Evolutionary conservation across 1,140 invertebrate species (phyloP).

Genomic region (Drosophila eugracilis): DNA sequence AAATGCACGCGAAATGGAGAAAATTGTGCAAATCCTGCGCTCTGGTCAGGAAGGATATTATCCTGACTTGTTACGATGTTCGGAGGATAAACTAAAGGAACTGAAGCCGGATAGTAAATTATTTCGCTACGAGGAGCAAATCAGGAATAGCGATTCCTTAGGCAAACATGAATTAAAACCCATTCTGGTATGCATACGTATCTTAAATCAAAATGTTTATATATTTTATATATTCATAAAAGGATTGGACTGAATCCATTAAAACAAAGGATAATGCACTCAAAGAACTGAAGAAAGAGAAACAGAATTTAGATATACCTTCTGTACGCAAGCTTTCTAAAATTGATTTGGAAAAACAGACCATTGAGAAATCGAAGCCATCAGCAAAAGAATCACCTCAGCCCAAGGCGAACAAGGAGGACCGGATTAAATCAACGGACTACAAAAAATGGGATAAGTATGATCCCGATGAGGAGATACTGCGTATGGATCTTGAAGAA

Average conservation of each 20-base stretch:
- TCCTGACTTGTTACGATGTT: constrained; percentile 86
- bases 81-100: constrained; percentile 86
- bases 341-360: constrained; percentile 48
- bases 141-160: constrained; percentile 60
- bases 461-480: constrained; percentile 88
- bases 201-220: not conserved
- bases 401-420: constrained; percentile 9
- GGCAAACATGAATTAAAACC: constrained; percentile 79
- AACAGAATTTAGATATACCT: constrained; percentile 35
- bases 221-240: not conserved
- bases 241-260: constrained; percentile 85
- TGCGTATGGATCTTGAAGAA: constrained; percentile 88
- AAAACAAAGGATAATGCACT: constrained; percentile 84
- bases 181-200: constrained; percentile 51
- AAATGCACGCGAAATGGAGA: constrained; percentile 86
- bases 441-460: constrained; percentile 90
- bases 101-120: constrained; percentile 86
- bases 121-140: constrained; percentile 85
- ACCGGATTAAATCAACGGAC: constrained; percentile 85
- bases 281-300: constrained; percentile 58
- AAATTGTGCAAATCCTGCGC: constrained; percentile 87
- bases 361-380: not conserved
- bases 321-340: constrained; percentile 57
- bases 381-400: not conserved
- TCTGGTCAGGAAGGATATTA: constrained; percentile 90